Base-by-base conservation (phyloP, 2,797 vertebrate species). In the Enteromius viviparus region DNA sequence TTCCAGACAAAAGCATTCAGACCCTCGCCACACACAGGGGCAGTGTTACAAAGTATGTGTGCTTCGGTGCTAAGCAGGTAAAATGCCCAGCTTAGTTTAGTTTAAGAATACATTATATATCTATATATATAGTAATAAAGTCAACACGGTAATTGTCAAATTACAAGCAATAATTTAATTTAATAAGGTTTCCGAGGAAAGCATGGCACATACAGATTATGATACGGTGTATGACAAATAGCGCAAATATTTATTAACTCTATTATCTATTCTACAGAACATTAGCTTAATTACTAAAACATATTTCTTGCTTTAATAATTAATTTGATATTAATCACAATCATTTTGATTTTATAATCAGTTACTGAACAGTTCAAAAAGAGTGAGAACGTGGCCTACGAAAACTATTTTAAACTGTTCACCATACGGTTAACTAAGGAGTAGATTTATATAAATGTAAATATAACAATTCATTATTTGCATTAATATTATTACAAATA, bases 1-100 rank as follows among this genome's bases (percentile, higher is more conserved):
- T 83, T 92, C 89, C 82, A 78, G 75, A 85, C 85, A 21, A 83
- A 75, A 64, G 51, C 47, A 64, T 9, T 85, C 42, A 51, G 65
- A 60, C 80, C 53, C 84, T 65, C 81, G 83, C 47, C 71, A 72
- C n/a, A 34, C 45, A 29, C 11, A 75, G 47, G 15, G 9, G 29
- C 8, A 0, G 26, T 19, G 70, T 51, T 72, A 23, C n/a, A 34
- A 72, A 55, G 19, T 14, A 29, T 55, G 71, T 15, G 23, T 75
- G 32, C 6, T 15, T 29, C 3, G 21, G 2, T 10, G 0, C 1
- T 72, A 32, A 32, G 32, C 32, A 58, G n/a, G 55, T 58, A 53
- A 60, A 60, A 58, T 58, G n/a, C 23, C 10, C n/a, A 60, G 58
- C 6, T 60, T 26, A 60, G 23, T 23, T 58, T 10, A 55, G 3